Evolutionary conservation across 2,888 invertebrate species (phyloP).

Genomic region (Phasia obesa): DNA sequence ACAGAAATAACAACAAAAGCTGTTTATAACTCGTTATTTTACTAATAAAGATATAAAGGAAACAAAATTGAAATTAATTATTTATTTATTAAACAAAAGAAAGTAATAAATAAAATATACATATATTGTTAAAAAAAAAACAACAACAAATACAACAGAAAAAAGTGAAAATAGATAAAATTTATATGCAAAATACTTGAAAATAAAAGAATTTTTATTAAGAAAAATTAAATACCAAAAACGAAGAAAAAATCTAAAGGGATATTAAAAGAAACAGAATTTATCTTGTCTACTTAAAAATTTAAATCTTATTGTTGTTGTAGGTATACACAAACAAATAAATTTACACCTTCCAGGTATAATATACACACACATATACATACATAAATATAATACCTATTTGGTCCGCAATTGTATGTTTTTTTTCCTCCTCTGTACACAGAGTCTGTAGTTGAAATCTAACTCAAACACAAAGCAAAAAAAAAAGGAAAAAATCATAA

Average conservation of each 20-base stretch:
- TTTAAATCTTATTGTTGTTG: constrained; percentile 1
- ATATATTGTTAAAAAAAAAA: not conserved
- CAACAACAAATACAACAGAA: not conserved
- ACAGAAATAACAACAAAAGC: constrained; percentile 52
- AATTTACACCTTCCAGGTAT: constrained; percentile 61
- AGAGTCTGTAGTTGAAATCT: constrained; percentile 51
- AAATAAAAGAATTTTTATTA: constrained; percentile 14
- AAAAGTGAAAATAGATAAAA: not conserved
- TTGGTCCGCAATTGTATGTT: not conserved
- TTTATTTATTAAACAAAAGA: constrained; percentile 23
- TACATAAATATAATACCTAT: not conserved
- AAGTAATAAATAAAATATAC: not conserved
- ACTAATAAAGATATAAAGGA: constrained; percentile 18
- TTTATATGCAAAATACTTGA: not conserved
- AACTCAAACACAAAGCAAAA: constrained; percentile 7
- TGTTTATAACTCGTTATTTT: constrained; percentile 58
- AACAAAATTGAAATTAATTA: constrained; percentile 35
- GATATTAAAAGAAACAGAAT: constrained; percentile 18
- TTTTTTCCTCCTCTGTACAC: constrained; percentile 10
- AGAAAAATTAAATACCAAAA: not conserved
- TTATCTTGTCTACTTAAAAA: constrained; percentile 40
- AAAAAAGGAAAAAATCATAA: constrained; percentile 3
- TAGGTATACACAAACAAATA: constrained; percentile 10
- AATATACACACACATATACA: constrained; percentile 20
- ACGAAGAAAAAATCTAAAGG: not conserved